Evolutionary conservation across 1,140 invertebrate genomes (phyloP).

Genomic region (Drosophila quadrilineata): DNA sequence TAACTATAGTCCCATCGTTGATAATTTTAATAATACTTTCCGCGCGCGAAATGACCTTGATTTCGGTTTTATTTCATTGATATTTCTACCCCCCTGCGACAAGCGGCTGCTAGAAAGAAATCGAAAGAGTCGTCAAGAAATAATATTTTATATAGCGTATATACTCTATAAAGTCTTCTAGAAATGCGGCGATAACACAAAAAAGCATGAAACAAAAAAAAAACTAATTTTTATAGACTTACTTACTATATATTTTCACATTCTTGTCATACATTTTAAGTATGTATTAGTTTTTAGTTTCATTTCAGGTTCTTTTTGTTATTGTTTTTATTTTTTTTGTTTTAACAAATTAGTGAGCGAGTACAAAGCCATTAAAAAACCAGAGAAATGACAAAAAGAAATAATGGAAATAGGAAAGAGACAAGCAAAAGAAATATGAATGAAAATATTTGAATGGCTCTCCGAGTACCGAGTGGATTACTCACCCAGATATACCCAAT

Average conservation of each 20-base stretch:
- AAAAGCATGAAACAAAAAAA: slow-evolving; percentile 24
- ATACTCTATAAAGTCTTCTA: background rate
- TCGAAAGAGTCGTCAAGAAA: slow-evolving; percentile 15
- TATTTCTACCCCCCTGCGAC: slow-evolving; percentile 16
- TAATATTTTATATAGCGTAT: slow-evolving; percentile 16
- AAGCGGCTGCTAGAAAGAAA: slow-evolving; percentile 24
- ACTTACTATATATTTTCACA: background rate
- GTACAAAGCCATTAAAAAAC: slow-evolving; percentile 26
- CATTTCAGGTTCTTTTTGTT: slow-evolving; percentile 15
- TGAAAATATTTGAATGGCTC: slow-evolving; percentile 10
- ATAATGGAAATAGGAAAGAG: too few species aligned
- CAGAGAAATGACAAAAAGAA: slow-evolving; percentile 1
- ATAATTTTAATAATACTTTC: slow-evolving; percentile 38
- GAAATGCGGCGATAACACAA: slow-evolving; percentile 36
- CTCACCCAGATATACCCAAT: slow-evolving; percentile 3
- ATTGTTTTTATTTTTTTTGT: slow-evolving; percentile 19
- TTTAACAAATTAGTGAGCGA: slow-evolving; percentile 39
- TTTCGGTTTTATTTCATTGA: slow-evolving; percentile 38
- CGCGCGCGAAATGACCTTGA: slow-evolving; percentile 40
- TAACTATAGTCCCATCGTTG: slow-evolving; percentile 15
- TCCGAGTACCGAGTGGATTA: background rate
- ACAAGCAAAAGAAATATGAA: slow-evolving; percentile 23
- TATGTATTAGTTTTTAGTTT: slow-evolving; percentile 24
- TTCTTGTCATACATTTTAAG: slow-evolving; percentile 5
- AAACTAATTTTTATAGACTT: background rate